Conservation (phyloP, 2,888 invertebrate species). For the Eurois occulta region DNA sequence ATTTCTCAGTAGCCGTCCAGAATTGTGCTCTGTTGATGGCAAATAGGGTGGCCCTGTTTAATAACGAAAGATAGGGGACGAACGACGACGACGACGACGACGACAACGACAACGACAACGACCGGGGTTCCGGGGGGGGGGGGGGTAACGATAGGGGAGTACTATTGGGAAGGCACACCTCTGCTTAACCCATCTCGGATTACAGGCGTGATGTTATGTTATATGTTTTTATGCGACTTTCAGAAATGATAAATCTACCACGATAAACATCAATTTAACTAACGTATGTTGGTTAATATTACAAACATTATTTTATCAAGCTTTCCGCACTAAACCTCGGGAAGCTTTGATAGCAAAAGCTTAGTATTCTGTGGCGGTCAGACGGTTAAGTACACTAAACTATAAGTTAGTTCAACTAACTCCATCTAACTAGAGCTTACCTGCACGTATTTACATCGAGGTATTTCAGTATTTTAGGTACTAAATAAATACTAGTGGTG, state of each 20-base stretch:
- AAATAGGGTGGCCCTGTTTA: too few relatives aligned
- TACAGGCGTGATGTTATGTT: background rate
- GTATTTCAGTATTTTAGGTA: background rate
- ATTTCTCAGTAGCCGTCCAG: background rate
- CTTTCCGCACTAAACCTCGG: conserved; percentile 28
- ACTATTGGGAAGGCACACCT: background rate
- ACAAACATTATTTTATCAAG: conserved; percentile 22
- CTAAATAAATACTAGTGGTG: background rate
- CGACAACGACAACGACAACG: too few relatives aligned
- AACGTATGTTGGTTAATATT: conserved; percentile 5
- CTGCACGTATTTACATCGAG: conserved; percentile 18
- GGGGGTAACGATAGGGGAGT: too few relatives aligned
- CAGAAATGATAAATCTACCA: background rate
- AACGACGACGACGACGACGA: too few relatives aligned
- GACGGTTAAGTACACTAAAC: conserved; percentile 51
- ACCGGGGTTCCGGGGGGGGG: too few relatives aligned
- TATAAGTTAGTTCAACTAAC: conserved; percentile 50
- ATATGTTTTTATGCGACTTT: background rate
- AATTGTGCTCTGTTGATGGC: background rate
- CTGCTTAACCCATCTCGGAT: background rate
- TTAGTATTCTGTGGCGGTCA: conserved; percentile 40
- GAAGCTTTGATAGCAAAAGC: conserved; percentile 51
- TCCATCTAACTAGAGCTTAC: conserved; percentile 38
- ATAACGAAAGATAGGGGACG: too few relatives aligned
- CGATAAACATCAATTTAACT: background rate